A percentile compares a stretch with the other conserved stretches of the same genome.
phyloP scores from a whole-genome alignment of 2,113 vertebrate species.

The Odocoileus hemionus region DNA sequence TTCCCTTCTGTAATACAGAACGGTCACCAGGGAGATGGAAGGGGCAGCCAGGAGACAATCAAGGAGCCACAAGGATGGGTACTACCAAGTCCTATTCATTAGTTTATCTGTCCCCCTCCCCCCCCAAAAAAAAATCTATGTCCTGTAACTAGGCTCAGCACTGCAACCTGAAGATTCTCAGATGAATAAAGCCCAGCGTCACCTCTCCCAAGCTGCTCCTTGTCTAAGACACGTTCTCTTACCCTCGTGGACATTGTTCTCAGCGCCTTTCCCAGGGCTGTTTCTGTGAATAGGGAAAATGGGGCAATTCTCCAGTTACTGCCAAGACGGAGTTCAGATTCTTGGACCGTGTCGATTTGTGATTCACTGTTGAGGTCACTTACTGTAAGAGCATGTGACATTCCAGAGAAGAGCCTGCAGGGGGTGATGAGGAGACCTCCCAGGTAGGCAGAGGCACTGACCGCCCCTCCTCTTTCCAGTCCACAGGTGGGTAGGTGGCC shows the following conservation, averaged over 20 bases:
- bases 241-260: not conserved
- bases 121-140: fast-evolving
- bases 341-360: not conserved
- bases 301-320: not conserved
- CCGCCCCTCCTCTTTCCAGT: not conserved
- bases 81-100: not conserved
- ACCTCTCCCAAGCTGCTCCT: not conserved
- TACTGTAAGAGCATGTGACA: not conserved
- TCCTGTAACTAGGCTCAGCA: not conserved
- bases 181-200: not conserved
- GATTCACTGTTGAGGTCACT: not conserved
- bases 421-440: not conserved
- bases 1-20: not conserved
- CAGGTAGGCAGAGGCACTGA: not conserved
- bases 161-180: not conserved
- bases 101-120: not conserved
- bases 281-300: not conserved
- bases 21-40: not conserved
- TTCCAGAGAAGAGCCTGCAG: not conserved
- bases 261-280: not conserved
- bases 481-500: not conserved
- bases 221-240: not conserved
- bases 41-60: not conserved
- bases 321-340: conserved; percentile 14
- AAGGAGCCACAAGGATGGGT: not conserved